These are phyloP conservation scores for Corella eumyota DNA, from an alignment of 23 tunicate species.

Conservation along the genomic window DNA sequence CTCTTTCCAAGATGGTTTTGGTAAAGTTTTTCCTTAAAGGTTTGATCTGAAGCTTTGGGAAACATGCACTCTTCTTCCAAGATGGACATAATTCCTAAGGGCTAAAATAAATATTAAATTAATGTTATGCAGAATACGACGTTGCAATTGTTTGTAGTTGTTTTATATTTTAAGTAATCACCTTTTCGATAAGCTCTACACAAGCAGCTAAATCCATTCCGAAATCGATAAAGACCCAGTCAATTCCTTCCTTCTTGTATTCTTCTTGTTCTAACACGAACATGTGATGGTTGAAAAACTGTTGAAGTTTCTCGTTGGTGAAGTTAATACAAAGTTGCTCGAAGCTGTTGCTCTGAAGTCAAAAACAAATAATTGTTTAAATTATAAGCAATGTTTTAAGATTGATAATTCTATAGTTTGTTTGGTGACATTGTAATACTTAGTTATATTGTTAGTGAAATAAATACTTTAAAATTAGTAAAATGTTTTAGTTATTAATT, in stretches of 20 bases:
- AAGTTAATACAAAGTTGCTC: constrained; percentile 99
- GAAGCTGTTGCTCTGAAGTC: constrained; percentile 98
- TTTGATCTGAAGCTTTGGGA: constrained; percentile 90
- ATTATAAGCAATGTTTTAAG: no score
- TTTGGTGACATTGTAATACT: no score
- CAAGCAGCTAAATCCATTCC: constrained; percentile 99
- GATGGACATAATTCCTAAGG: constrained; percentile 93
- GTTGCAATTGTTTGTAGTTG: no score
- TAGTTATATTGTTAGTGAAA: no score
- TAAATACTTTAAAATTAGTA: no score
- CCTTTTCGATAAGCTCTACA: constrained; percentile 93
- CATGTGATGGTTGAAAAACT: constrained; percentile 99
- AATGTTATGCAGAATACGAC: no score
- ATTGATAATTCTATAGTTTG: no score
- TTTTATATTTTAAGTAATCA: no score
- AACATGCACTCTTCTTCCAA: constrained; percentile 98
- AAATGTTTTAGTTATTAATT: no score
- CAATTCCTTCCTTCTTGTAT: constrained; percentile 97
- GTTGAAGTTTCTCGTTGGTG: constrained; percentile 99
- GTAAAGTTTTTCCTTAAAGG: constrained; percentile 83
- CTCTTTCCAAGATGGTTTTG: constrained; percentile 88
- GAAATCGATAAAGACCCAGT: constrained; percentile 98
- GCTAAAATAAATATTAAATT: constrained; percentile 29
- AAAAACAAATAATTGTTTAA: no score
- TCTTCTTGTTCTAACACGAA: constrained; percentile 99